A percentile compares a stretch with the other conserved stretches of the same genome.
Conservation (phyloP, 2,888 invertebrate genomes). For the Fragum whitleyi region DNA sequence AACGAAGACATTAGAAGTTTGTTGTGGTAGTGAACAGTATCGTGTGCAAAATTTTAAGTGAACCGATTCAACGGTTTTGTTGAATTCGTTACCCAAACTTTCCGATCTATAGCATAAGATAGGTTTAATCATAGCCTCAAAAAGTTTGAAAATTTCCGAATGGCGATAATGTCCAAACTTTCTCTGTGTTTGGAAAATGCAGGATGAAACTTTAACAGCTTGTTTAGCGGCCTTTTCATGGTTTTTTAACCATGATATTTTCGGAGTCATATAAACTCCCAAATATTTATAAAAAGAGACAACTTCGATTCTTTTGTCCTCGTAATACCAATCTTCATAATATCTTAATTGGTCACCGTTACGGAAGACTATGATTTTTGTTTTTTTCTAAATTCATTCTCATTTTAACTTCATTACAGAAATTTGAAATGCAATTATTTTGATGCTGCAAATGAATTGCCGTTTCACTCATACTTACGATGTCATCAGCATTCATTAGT, state of each 20-base stretch:
- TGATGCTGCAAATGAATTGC: neutral
- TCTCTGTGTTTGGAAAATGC: too few species aligned
- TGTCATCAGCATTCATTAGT: neutral
- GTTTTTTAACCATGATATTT: neutral
- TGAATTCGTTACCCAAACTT: slow-evolving; percentile 7
- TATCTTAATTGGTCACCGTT: neutral
- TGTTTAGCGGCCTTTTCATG: neutral
- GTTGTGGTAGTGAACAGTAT: neutral
- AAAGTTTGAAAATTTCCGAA: too few species aligned
- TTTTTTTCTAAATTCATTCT: slow-evolving; percentile 9
- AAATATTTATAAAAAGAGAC: too few species aligned
- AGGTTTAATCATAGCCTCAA: too few species aligned
- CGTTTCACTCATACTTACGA: neutral
- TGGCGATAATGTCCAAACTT: too few species aligned
- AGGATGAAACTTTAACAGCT: neutral
- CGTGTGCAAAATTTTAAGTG: slow-evolving; percentile 29
- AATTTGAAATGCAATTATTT: neutral
- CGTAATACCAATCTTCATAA: slow-evolving; percentile 4
- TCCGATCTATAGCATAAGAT: neutral
- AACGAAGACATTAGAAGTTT: neutral
- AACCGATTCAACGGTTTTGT: slow-evolving; percentile 9
- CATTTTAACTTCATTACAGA: neutral
- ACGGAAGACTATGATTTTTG: too few species aligned
- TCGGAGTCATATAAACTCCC: too few species aligned
- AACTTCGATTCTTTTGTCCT: too few species aligned